Evolutionary conservation across 2,888 invertebrate species (phyloP).

Genomic region (Eilema depressum): DNA sequence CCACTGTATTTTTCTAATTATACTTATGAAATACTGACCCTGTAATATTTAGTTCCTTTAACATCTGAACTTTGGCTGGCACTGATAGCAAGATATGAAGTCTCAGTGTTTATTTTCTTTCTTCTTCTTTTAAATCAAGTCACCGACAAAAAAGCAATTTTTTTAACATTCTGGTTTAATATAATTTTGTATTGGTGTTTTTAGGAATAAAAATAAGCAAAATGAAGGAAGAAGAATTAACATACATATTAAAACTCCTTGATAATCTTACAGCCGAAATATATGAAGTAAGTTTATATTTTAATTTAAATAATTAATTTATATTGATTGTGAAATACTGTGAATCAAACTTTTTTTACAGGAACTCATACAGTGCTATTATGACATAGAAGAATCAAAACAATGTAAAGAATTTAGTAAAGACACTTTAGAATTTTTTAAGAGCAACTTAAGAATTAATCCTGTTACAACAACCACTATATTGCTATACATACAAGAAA

Average conservation of each 20-base stretch:
- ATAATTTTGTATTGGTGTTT: constrained; percentile 15
- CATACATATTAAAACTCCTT: constrained; percentile 76
- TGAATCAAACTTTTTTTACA: constrained; percentile 51
- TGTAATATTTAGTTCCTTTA: not conserved
- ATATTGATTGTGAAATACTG: constrained; percentile 3
- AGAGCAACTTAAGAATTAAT: constrained; percentile 75
- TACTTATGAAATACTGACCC: no score
- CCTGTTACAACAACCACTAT: constrained; percentile 76
- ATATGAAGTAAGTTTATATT: constrained; percentile 68
- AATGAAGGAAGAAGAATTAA: constrained; percentile 81
- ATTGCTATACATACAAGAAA: constrained; percentile 66
- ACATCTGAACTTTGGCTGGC: not conserved
- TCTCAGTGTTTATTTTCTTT: not conserved
- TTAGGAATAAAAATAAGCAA: constrained; percentile 45
- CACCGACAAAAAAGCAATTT: not conserved
- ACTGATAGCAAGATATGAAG: not conserved
- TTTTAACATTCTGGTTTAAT: not conserved
- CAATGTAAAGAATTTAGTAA: constrained; percentile 65
- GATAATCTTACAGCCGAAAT: constrained; percentile 72
- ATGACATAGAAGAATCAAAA: constrained; percentile 69
- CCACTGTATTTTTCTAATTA: no score
- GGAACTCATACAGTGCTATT: constrained; percentile 75
- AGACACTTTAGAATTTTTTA: constrained; percentile 73
- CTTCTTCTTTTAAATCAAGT: not conserved
- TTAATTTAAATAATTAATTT: not conserved